Conservation (phyloP, 1,140 invertebrate species). For the Patella vulgata region DNA sequence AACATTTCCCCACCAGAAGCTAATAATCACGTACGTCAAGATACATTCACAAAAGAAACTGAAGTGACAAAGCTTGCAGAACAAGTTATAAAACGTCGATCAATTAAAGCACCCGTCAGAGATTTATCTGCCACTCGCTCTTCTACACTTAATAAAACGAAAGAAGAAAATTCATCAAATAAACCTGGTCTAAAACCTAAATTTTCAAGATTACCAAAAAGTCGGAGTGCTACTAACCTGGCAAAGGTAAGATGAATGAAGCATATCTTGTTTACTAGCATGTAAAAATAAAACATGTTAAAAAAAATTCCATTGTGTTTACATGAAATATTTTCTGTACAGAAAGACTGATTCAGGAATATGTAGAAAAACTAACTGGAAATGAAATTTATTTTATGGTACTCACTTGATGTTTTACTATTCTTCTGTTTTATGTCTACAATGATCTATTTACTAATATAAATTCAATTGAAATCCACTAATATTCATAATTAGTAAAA, state of each 20-base stretch:
- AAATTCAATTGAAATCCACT: too few species aligned
- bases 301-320: too few species aligned
- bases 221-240: not conserved
- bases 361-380: too few species aligned
- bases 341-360: too few species aligned
- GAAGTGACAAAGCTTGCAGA: constrained; percentile 1
- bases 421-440: too few species aligned
- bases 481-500: too few species aligned
- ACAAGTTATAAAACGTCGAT: not conserved
- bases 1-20: not conserved
- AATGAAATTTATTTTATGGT: too few species aligned
- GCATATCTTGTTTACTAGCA: too few species aligned
- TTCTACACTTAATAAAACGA: constrained; percentile 19
- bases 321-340: too few species aligned
- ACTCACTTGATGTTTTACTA: too few species aligned
- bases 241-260: constrained; percentile 5
- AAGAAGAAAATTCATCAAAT: constrained; percentile 12
- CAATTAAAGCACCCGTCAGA: constrained; percentile 11
- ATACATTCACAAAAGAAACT: constrained; percentile 31
- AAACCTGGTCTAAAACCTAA: not conserved
- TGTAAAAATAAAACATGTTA: too few species aligned
- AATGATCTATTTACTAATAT: too few species aligned
- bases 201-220: not conserved
- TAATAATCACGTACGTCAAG: constrained; percentile 20
- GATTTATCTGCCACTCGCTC: constrained; percentile 13